Evolutionary conservation across 1,140 invertebrate genomes (phyloP), one percentile per base, ranked within the genome.

Genomic region (fruit fly (Drosophila melanogaster)): DNA sequence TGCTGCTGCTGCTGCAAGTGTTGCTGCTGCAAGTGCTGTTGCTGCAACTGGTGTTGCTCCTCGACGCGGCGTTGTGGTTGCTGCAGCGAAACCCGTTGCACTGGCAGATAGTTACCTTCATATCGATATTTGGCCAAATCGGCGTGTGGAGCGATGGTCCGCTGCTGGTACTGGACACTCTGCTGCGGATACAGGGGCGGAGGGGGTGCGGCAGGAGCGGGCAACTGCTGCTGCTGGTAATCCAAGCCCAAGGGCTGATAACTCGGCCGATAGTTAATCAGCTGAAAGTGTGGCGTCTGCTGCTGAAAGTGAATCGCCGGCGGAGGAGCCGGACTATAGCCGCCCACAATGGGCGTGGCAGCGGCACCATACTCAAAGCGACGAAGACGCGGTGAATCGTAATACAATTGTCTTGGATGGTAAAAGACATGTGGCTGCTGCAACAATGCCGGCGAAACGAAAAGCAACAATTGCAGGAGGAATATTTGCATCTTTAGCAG

Each of bases 121-220:
- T 90, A 90, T 5, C 87, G 87, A 51, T 90, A 91, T 19, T 89
- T 90, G 61, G 87, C 83, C 57, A 90, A 43, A 15, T 90, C 87
- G n/a, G 56, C 41, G 15, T 76, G 79, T 0, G 87, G 87, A 7
- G 87, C 57, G 2, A 69, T n/a, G 4, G 79, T 65, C 46, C 87
- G 77, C 35, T 90, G 85, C 26, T 81, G 64, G 40, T 87, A 85
- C 49, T 87, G 83, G 22, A 87, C 59, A 44, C 64, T 85, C 38
- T 59, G 57, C 41, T 89, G 87, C 7, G 87, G 54, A 37, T 78
- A 90, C 2, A 81, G 44, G 1, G 66, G 41, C 22, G 66, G 65
- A 2, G 58, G 38, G 6, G 56, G 47, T 24, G 67, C 54, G 10
- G 70, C 62, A 14, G 54, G 62, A 7, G 76, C 53, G 4, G 71